These are phyloP conservation scores for Parthenolecanium corni DNA, from an alignment of 2,888 invertebrate genomes.

Conservation along the genomic window DNA sequence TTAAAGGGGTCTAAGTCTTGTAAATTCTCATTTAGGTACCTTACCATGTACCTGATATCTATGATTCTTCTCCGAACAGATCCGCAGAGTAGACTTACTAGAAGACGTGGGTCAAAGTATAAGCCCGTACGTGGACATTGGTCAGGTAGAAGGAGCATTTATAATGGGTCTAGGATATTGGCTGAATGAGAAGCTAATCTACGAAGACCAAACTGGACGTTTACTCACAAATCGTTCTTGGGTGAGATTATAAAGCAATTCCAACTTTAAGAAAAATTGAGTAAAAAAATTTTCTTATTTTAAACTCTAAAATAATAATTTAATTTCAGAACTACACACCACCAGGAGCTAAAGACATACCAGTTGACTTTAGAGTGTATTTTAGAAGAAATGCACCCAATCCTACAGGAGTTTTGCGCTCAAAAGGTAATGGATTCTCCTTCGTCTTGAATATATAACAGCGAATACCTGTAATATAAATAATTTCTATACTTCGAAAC, in stretches of 20 bases:
- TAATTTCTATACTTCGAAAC: background rate
- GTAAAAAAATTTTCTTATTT: background rate
- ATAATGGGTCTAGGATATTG: conserved; percentile 48
- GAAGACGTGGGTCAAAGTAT: conserved; percentile 93
- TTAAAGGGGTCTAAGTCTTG: too few species aligned
- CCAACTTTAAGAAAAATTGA: conserved; percentile 36
- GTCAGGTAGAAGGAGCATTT: conserved; percentile 91
- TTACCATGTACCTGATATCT: too few species aligned
- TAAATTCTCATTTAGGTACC: too few species aligned
- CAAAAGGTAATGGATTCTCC: conserved; percentile 61
- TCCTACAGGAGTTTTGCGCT: conserved; percentile 83
- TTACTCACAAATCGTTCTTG: conserved; percentile 26
- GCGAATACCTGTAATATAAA: too few species aligned
- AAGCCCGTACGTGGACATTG: conserved; percentile 93
- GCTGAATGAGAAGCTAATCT: conserved; percentile 25
- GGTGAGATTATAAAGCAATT: conserved; percentile 2
- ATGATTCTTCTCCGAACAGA: conserved; percentile 40
- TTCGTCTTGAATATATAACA: background rate
- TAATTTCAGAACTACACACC: conserved; percentile 57
- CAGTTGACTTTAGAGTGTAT: conserved; percentile 81
- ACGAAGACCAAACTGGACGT: conserved; percentile 20
- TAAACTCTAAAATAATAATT: too few species aligned
- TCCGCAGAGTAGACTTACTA: conserved; percentile 80
- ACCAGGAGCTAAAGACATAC: conserved; percentile 85
- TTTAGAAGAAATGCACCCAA: conserved; percentile 82